These are phyloP conservation scores for Eleutherodactylus coqui DNA, from an alignment of 2,797 vertebrate genomes.

Conservation along the genomic window DNA sequence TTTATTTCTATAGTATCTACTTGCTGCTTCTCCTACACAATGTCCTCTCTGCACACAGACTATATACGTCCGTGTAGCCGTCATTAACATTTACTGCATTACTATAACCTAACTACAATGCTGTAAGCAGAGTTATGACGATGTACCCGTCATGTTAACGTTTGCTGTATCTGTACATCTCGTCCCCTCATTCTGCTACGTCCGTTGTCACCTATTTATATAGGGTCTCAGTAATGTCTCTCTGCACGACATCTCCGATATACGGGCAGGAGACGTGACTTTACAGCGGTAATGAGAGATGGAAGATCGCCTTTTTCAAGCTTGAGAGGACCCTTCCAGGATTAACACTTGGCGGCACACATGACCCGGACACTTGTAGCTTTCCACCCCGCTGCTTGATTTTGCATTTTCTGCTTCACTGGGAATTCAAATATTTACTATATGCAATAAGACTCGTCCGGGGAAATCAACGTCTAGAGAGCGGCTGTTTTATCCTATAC, in stretches of 20 bases:
- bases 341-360: slow-evolving; percentile 29
- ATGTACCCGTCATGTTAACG: too few species aligned
- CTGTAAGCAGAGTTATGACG: too few species aligned
- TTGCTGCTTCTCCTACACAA: too few species aligned
- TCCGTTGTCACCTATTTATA: neutral
- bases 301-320: slow-evolving; percentile 31
- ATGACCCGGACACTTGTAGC: slow-evolving; percentile 31
- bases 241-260: slow-evolving; percentile 1
- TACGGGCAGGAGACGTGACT: neutral
- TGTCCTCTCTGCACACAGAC: neutral
- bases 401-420: slow-evolving; percentile 33
- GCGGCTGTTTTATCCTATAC: too few species aligned
- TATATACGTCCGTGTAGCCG: too few species aligned
- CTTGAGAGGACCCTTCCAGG: slow-evolving; percentile 8
- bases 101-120: too few species aligned
- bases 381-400: slow-evolving; percentile 31
- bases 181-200: neutral
- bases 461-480: neutral
- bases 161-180: too few species aligned
- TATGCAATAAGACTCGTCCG: neutral
- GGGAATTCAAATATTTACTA: slow-evolving; percentile 14
- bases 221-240: slow-evolving; percentile 24
- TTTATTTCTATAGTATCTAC: too few species aligned
- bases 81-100: too few species aligned
- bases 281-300: slow-evolving; percentile 15